Evolutionary conservation across 2,888 invertebrate species (phyloP).

Genomic region (Halictus ligatus): DNA sequence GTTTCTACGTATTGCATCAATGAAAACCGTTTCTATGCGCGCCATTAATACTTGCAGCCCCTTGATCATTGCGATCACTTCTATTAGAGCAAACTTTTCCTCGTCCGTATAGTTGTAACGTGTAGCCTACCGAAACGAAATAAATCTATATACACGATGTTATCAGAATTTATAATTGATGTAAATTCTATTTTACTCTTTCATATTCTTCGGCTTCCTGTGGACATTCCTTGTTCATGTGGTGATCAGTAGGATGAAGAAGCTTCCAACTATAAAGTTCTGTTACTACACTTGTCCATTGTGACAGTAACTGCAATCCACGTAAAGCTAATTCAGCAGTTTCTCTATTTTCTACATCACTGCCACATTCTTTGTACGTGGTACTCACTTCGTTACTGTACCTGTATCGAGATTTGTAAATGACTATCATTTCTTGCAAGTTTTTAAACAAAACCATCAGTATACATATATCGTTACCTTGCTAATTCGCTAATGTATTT

Average conservation of each 20-base stretch:
- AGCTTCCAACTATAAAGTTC: constrained; percentile 99
- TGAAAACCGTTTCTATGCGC: constrained; percentile 98
- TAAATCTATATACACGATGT: neutral
- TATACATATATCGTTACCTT: constrained; percentile 83
- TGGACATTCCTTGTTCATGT: constrained; percentile 97
- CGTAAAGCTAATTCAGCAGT: constrained; percentile 96
- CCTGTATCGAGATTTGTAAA: constrained; percentile 58
- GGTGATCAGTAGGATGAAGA: constrained; percentile 98
- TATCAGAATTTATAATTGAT: constrained; percentile 4
- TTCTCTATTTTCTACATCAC: constrained; percentile 95
- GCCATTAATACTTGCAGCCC: constrained; percentile 98
- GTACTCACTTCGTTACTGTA: constrained; percentile 91
- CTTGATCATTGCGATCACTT: constrained; percentile 99
- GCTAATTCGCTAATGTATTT: constrained; percentile 98
- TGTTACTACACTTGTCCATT: constrained; percentile 98
- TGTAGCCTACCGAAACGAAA: constrained; percentile 89
- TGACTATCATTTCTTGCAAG: neutral
- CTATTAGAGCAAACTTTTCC: constrained; percentile 98
- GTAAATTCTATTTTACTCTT: constrained; percentile 86
- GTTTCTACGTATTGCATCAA: constrained; percentile 94
- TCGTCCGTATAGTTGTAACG: constrained; percentile 98
- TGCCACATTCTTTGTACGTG: constrained; percentile 96
- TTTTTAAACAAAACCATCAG: neutral
- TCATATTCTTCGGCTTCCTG: constrained; percentile 99
- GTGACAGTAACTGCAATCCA: constrained; percentile 96